Percentiles rank a stretch among this genome's conserved stretches.
These are phyloP conservation scores for Palythoa heliodiscus DNA, from an alignment of 92 coral and sea anemone genomes.

Conservation along the genomic window DNA sequence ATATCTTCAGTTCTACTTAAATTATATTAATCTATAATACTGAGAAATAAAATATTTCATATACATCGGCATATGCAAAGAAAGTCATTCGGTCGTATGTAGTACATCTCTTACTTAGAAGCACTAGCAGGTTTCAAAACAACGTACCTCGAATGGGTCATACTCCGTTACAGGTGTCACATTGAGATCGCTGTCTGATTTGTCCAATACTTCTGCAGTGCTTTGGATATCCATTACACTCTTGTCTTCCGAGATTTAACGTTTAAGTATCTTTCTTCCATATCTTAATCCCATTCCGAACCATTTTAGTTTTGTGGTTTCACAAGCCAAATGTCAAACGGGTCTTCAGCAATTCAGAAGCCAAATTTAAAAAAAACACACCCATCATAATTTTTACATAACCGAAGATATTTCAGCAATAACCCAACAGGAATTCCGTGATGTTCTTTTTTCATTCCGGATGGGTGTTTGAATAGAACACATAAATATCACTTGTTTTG, in stretches of 20 bases:
- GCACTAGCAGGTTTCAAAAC: neutral
- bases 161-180: constrained; percentile 89
- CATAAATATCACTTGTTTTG: constrained; percentile 64
- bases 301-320: constrained; percentile 16
- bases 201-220: constrained; percentile 31
- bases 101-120: no score
- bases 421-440: neutral
- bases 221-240: constrained; percentile 42
- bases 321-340: constrained; percentile 54
- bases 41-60: no score
- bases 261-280: constrained; percentile 17
- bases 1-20: no score
- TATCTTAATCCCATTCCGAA: constrained; percentile 46
- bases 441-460: constrained; percentile 20
- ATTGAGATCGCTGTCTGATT: constrained; percentile 53
- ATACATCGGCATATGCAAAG: no score
- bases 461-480: constrained; percentile 44
- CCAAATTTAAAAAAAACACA: constrained; percentile 15
- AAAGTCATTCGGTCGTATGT: no score
- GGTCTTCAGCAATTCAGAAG: constrained; percentile 1
- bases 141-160: constrained; percentile 97
- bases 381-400: neutral
- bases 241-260: neutral
- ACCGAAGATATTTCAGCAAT: neutral
- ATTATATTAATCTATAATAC: no score